Evolutionary conservation across 2,888 invertebrate genomes (phyloP), one percentile per base, ranked within the genome.

Genomic region (Galeopsomyia nigrocyanea): DNA sequence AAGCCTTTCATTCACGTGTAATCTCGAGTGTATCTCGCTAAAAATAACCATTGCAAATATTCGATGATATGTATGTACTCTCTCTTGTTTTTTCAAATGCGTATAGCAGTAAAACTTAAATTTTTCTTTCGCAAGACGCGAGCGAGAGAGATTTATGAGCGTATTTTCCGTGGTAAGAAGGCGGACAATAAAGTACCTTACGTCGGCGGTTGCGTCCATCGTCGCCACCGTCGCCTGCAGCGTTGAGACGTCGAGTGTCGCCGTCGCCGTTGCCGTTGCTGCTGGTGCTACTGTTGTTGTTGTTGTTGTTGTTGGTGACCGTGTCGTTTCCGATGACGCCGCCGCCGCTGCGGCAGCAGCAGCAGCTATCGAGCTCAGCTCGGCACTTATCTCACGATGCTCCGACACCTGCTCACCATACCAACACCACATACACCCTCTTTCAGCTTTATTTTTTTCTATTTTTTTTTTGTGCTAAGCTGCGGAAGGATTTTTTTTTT

Each of bases 381-480:
- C 67, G 49, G 75, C 57, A 55, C 58, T 68, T 16, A 75, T 70
- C 56, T 67, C 75, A 56, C 55, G 67, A 63, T 69, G 70, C 75
- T 69, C 70, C 65, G 47, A 67, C 53, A 75, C 75, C 75, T 75
- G 73, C 51, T 21, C 31, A 62, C 51, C 19, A 58, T 64, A 69
- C 51, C 56, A 39, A 70, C 50, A 74, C 26, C 70, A 64, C 62
- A 68, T 22, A 51, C 53, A 56, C 46, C 49, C 50, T 26, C 53
- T 51, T 58, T 72, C 72, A 68, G 19, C 16, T 39, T 39, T 39
- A 39, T 39, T 39, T 39, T 9, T 10, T 39, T 39, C 7, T 31
- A 31, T 13, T 1, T 13, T 39, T 39, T 39, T 7, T 39, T 39
- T 39, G 2, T 9, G 39, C 39, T 39, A 39, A 39, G 39, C 39